phyloP scores from a whole-genome alignment of 2,797 vertebrate genomes.

The Enteromius mattozi region DNA sequence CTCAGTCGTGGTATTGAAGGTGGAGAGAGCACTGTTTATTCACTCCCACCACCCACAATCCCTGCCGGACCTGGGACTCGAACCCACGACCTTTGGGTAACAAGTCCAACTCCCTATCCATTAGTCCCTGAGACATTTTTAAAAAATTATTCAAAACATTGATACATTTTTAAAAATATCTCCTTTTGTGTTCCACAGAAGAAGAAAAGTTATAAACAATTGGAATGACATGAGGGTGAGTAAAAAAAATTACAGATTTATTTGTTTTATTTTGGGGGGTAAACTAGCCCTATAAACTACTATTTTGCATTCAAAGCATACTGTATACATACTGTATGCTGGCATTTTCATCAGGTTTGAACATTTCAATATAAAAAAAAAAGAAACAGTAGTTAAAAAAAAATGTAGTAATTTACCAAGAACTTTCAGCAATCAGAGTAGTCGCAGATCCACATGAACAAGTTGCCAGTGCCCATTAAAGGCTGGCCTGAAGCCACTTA shows the following conservation, averaged over 20 bases:
- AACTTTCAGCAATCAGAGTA: neutral
- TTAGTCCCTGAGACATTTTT: too few species aligned
- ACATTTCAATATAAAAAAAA: neutral
- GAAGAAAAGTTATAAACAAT: too few species aligned
- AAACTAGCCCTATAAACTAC: neutral
- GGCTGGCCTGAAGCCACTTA: slow-evolving; percentile 41
- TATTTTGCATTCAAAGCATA: too few species aligned
- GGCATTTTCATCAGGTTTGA: neutral
- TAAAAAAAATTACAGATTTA: neutral
- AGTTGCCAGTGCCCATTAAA: slow-evolving; percentile 1
- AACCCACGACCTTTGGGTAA: too few species aligned
- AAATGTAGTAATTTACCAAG: neutral
- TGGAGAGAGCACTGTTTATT: too few species aligned
- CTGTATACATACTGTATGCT: neutral
- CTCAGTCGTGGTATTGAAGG: too few species aligned
- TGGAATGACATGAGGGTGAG: neutral
- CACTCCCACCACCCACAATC: too few species aligned
- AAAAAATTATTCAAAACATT: too few species aligned
- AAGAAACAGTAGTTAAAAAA: neutral
- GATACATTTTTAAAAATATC: too few species aligned
- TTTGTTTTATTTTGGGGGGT: neutral
- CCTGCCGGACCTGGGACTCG: too few species aligned
- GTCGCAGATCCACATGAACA: neutral
- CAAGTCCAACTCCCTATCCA: too few species aligned
- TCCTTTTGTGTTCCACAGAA: too few species aligned